Conservation (phyloP, 2,113 vertebrate genomes). For the Tympanuchus pallidicinctus region DNA sequence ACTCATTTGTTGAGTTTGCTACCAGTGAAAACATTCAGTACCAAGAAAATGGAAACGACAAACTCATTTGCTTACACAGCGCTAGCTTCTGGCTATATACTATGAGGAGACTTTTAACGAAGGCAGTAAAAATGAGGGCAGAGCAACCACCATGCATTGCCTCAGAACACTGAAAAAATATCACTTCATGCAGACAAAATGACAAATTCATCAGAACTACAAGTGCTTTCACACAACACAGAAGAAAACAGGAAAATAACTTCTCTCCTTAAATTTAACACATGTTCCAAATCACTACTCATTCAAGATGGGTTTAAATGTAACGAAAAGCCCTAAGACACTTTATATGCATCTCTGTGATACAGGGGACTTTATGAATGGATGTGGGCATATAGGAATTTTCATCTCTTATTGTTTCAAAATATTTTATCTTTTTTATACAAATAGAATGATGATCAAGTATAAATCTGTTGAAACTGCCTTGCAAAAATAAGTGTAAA, state of each 20-base stretch:
- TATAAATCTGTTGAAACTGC: slow-evolving; percentile 66
- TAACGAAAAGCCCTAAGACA: background rate
- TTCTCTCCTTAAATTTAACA: slow-evolving; percentile 63
- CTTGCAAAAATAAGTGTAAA: slow-evolving; percentile 70
- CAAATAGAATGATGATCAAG: slow-evolving; percentile 64
- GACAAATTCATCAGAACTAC: slow-evolving; percentile 74
- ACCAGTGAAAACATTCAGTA: slow-evolving; percentile 61
- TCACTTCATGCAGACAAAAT: slow-evolving; percentile 86
- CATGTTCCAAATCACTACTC: slow-evolving; percentile 57
- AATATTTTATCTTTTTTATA: slow-evolving; percentile 66
- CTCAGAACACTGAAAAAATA: slow-evolving; percentile 79
- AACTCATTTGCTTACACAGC: slow-evolving; percentile 60
- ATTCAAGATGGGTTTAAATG: slow-evolving; percentile 35
- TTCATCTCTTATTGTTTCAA: slow-evolving; percentile 53
- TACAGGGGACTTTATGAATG: slow-evolving; percentile 10
- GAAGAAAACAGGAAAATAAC: slow-evolving; percentile 58
- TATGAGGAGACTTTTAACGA: slow-evolving; percentile 69
- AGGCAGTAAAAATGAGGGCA: slow-evolving; percentile 68
- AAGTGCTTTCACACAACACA: slow-evolving; percentile 69
- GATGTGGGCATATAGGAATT: slow-evolving; percentile 37
- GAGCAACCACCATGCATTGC: slow-evolving; percentile 85
- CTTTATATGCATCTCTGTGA: background rate
- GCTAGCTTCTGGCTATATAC: slow-evolving; percentile 62
- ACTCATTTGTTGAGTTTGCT: slow-evolving; percentile 59
- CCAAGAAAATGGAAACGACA: slow-evolving; percentile 46